A percentile compares a stretch with the other conserved stretches of the same genome.
Conservation (phyloP, 1,140 invertebrate species). For the Saxidomus purpurata region DNA sequence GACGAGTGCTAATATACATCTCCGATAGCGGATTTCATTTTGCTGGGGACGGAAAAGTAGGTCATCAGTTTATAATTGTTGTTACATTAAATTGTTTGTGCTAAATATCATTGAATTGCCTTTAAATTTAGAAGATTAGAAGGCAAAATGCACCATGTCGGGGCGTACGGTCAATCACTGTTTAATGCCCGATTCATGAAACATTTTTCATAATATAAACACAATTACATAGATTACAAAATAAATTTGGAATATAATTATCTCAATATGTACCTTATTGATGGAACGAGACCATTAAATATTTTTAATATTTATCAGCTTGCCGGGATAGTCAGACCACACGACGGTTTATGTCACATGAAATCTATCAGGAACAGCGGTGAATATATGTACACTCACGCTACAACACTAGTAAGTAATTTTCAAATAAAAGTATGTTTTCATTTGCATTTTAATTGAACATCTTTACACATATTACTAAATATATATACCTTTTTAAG, state of each 20-base stretch:
- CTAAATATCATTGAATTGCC: too few relatives aligned
- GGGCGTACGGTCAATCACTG: too few relatives aligned
- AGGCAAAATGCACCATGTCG: too few relatives aligned
- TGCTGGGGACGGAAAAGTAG: constrained; percentile 97
- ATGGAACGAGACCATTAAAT: neutral
- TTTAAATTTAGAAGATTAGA: too few relatives aligned
- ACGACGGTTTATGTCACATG: constrained; percentile 96
- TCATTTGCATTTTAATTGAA: too few relatives aligned
- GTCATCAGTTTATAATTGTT: neutral
- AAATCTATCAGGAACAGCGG: constrained; percentile 79
- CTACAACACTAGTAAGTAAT: constrained; percentile 7
- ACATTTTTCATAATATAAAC: neutral
- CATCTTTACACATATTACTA: too few relatives aligned
- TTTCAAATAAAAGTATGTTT: too few relatives aligned
- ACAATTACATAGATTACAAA: too few relatives aligned
- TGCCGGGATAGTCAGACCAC: constrained; percentile 96
- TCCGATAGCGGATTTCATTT: constrained; percentile 99
- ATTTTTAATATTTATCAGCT: constrained; percentile 87
- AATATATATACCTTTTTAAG: too few relatives aligned
- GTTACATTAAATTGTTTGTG: too few relatives aligned
- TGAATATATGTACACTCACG: constrained; percentile 28
- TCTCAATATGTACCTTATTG: too few relatives aligned
- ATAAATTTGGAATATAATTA: neutral
- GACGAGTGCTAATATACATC: constrained; percentile 97
- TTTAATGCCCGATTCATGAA: neutral